Evolutionary conservation across 2,797 vertebrate genomes (phyloP).

Genomic region (Thalassophryne amazonica): DNA sequence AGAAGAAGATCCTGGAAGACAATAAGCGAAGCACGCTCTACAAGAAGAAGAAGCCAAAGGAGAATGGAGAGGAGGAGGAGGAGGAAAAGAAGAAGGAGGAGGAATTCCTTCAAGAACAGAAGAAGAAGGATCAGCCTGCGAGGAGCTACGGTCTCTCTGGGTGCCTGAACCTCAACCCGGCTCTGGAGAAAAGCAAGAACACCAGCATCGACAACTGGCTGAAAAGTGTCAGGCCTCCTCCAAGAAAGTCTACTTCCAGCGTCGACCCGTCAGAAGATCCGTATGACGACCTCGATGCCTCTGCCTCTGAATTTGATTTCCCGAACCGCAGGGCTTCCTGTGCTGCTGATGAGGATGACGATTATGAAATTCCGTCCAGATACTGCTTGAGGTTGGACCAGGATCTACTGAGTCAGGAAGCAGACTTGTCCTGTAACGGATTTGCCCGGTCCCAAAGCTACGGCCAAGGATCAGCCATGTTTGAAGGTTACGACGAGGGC

Average conservation of each 20-base stretch:
- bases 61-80: conserved; percentile 69
- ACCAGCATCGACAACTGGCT: conserved; percentile 86
- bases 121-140: conserved; percentile 64
- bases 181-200: conserved; percentile 63
- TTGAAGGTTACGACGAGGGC: conserved; percentile 38
- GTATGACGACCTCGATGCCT: conserved; percentile 72
- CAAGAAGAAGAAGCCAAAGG: conserved; percentile 90
- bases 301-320: conserved; percentile 80
- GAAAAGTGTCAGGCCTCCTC: conserved; percentile 79
- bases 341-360: conserved; percentile 54
- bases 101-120: conserved; percentile 51
- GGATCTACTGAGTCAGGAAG: conserved; percentile 42
- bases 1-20: conserved; percentile 90
- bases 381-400: conserved; percentile 71
- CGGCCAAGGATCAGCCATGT: conserved; percentile 22
- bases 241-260: conserved; percentile 54
- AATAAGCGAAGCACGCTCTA: conserved; percentile 92
- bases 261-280: conserved; percentile 67
- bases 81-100: conserved; percentile 65
- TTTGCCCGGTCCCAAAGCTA: conserved; percentile 45
- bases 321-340: conserved; percentile 73
- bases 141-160: conserved; percentile 64
- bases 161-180: conserved; percentile 62
- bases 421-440: conserved; percentile 48
- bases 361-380: conserved; percentile 62